Conservation (phyloP, 1,140 invertebrate genomes). For the Sesamia nonagrioides region DNA sequence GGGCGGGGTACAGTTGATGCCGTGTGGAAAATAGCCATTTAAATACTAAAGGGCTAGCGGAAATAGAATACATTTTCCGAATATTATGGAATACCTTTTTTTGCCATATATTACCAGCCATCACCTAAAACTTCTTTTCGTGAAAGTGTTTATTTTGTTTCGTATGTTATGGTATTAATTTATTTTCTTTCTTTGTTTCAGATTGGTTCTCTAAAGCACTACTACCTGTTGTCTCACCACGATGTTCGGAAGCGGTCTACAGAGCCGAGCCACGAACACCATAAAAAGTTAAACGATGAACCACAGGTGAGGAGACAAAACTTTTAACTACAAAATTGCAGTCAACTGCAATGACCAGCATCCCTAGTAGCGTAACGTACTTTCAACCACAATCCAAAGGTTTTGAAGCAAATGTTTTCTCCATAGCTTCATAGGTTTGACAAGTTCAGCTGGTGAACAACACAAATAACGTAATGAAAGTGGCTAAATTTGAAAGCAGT, state of each 20-base stretch:
- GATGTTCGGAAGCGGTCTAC: slow-evolving; percentile 94
- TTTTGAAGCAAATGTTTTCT: too few species aligned
- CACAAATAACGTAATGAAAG: too few species aligned
- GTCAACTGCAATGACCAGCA: not conserved
- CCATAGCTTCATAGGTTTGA: too few species aligned
- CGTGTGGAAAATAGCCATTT: slow-evolving; percentile 39
- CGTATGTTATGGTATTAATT: not conserved
- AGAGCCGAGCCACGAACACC: slow-evolving; percentile 91
- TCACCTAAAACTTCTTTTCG: too few species aligned
- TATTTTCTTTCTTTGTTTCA: slow-evolving; percentile 87
- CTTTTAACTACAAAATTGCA: too few species aligned
- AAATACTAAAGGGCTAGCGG: slow-evolving; percentile 27
- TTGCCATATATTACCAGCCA: not conserved
- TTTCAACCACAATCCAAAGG: too few species aligned
- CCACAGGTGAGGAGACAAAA: slow-evolving; percentile 76
- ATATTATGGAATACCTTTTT: slow-evolving; percentile 16
- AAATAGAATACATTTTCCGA: slow-evolving; percentile 25
- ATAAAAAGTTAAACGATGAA: slow-evolving; percentile 91
- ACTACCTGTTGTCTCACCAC: slow-evolving; percentile 94
- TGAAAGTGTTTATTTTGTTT: not conserved
- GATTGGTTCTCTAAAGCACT: slow-evolving; percentile 95
- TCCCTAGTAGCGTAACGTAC: too few species aligned
- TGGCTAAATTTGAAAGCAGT: too few species aligned
- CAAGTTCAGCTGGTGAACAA: too few species aligned
- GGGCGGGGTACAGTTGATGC: slow-evolving; percentile 12